Evolutionary conservation across 1,140 invertebrate genomes (phyloP).

Genomic region (Drosophila funebris): DNA sequence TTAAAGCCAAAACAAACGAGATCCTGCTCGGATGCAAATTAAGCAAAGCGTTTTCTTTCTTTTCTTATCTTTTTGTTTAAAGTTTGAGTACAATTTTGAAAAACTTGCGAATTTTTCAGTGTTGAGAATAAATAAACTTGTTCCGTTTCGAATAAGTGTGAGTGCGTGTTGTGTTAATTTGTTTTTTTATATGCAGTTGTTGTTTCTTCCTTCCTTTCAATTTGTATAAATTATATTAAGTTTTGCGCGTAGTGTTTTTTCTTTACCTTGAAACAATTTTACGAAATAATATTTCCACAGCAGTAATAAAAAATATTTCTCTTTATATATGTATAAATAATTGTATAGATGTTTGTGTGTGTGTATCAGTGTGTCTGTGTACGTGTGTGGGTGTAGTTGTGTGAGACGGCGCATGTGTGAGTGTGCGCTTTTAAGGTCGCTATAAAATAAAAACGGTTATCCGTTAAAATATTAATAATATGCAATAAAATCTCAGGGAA

Average conservation of each 20-base stretch:
- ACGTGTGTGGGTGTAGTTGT: slow-evolving; percentile 25
- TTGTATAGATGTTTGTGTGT: slow-evolving; percentile 49
- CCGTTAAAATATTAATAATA: slow-evolving; percentile 33
- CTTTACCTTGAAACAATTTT: slow-evolving; percentile 65
- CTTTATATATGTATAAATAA: slow-evolving; percentile 67
- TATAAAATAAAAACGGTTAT: slow-evolving; percentile 55
- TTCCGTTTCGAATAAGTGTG: slow-evolving; percentile 57
- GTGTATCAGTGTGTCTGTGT: not conserved
- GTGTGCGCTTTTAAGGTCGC: slow-evolving; percentile 50
- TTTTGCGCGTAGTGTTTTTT: slow-evolving; percentile 73
- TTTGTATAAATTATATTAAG: slow-evolving; percentile 72
- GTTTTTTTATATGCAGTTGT: slow-evolving; percentile 7
- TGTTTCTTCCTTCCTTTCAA: slow-evolving; percentile 14
- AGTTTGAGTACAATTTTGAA: slow-evolving; percentile 61
- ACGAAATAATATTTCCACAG: slow-evolving; percentile 68
- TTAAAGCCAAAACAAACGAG: slow-evolving; percentile 83
- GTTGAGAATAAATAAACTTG: slow-evolving; percentile 67
- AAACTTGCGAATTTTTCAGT: slow-evolving; percentile 41
- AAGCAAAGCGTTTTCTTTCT: slow-evolving; percentile 54
- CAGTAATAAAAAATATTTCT: slow-evolving; percentile 65
- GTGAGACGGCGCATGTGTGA: slow-evolving; percentile 33
- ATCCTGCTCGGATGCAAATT: slow-evolving; percentile 82
- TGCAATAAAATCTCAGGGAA: slow-evolving; percentile 71
- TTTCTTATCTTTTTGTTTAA: too few species aligned
- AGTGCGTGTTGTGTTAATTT: slow-evolving; percentile 16